Conservation (phyloP, 2,888 invertebrate genomes). For the Heteropelma amictum region DNA sequence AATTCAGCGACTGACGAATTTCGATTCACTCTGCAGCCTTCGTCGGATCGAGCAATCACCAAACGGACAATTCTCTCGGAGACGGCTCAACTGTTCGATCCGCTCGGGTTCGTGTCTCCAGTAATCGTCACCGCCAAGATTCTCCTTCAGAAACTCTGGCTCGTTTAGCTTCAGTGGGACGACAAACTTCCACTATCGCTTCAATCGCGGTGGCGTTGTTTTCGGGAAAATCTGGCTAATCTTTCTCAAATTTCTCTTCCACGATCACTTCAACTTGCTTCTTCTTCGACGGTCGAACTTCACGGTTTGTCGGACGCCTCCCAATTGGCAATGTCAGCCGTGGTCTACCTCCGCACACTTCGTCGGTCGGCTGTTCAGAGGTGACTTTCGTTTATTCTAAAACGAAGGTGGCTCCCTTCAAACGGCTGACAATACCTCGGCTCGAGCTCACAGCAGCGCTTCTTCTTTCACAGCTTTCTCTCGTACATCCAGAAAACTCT, state of each 20-base stretch:
- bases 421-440: slow-evolving; percentile 56
- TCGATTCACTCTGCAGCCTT: neutral
- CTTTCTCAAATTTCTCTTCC: slow-evolving; percentile 31
- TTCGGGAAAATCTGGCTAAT: slow-evolving; percentile 15
- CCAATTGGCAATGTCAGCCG: slow-evolving; percentile 42
- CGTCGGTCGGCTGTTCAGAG: too few relatives aligned
- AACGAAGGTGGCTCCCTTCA: slow-evolving; percentile 53
- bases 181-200: neutral
- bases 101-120: slow-evolving; percentile 50
- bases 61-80: slow-evolving; percentile 43
- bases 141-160: slow-evolving; percentile 50
- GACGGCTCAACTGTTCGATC: slow-evolving; percentile 49
- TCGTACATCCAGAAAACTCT: too few relatives aligned
- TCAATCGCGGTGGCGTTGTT: neutral
- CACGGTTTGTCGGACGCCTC: slow-evolving; percentile 55
- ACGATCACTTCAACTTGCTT: slow-evolving; percentile 11
- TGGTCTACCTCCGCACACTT: slow-evolving; percentile 2
- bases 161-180: slow-evolving; percentile 48
- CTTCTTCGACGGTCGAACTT: slow-evolving; percentile 23
- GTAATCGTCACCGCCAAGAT: slow-evolving; percentile 50
- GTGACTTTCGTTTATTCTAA: slow-evolving; percentile 42
- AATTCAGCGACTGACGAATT: slow-evolving; percentile 24
- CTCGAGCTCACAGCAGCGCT: slow-evolving; percentile 59
- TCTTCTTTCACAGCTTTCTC: slow-evolving; percentile 31
- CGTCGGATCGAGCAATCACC: neutral